Percentiles rank a stretch among this genome's conserved stretches.
These are phyloP conservation scores for Caenorhabditis sp. DNA, from an alignment of 2,888 invertebrate species.

Conservation along the genomic window DNA sequence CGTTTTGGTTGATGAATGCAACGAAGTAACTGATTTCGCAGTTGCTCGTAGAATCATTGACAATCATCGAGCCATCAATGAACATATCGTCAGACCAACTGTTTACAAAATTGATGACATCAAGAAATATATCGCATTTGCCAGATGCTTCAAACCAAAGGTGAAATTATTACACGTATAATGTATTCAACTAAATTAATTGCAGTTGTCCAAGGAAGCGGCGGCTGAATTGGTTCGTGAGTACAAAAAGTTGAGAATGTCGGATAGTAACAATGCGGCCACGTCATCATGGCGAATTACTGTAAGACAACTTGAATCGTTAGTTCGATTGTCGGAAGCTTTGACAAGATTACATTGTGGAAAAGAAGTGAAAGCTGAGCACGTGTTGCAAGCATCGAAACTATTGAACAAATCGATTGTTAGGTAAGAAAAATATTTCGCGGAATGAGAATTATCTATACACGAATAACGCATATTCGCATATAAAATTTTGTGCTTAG, in stretches of 20 bases:
- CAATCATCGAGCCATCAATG: conserved; percentile 81
- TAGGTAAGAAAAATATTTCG: conserved; percentile 20
- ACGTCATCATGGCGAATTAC: conserved; percentile 90
- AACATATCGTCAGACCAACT: conserved; percentile 82
- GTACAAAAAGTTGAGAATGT: conserved; percentile 85
- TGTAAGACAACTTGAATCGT: conserved; percentile 91
- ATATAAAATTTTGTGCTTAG: too few species aligned
- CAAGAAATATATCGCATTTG: conserved; percentile 92
- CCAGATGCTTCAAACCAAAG: conserved; percentile 91
- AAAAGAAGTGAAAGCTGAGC: conserved; percentile 79
- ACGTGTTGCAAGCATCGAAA: conserved; percentile 89
- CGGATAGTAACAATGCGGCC: conserved; percentile 79
- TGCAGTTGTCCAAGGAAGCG: conserved; percentile 77
- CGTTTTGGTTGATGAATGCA: conserved; percentile 94
- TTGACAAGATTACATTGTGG: conserved; percentile 92
- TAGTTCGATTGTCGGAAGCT: conserved; percentile 94
- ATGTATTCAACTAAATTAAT: conserved; percentile 7
- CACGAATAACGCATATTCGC: too few species aligned
- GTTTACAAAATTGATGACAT: conserved; percentile 89
- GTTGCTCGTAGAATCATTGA: conserved; percentile 95
- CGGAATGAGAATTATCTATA: too few species aligned
- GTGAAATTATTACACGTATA: conserved; percentile 73
- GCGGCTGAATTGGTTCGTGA: conserved; percentile 85
- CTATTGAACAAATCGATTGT: conserved; percentile 77
- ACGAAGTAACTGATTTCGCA: conserved; percentile 92